Conservation (phyloP, 2,888 invertebrate species). For the Tetropium fuscum region DNA sequence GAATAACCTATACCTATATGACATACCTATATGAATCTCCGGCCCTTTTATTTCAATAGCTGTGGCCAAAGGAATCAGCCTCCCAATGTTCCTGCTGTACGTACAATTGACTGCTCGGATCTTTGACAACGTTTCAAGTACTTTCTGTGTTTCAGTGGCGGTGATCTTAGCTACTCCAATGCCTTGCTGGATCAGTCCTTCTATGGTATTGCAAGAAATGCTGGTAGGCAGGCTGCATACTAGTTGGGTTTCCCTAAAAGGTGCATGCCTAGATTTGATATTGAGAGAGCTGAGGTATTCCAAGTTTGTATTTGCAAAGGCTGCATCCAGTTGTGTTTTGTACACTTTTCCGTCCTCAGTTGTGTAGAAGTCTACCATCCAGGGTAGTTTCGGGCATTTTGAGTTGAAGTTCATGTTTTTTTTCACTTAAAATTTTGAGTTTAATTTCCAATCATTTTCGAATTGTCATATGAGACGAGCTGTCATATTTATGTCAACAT, state of each 20-base stretch:
- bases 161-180: constrained; percentile 68
- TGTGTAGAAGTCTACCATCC: constrained; percentile 64
- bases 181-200: constrained; percentile 68
- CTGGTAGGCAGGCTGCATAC: constrained; percentile 67
- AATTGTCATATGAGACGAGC: constrained; percentile 10
- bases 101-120: constrained; percentile 68
- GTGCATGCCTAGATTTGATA: constrained; percentile 64
- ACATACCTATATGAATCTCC: constrained; percentile 86
- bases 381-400: constrained; percentile 60
- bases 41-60: constrained; percentile 88
- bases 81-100: constrained; percentile 72
- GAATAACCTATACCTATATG: not conserved
- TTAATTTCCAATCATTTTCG: not conserved
- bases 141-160: constrained; percentile 65
- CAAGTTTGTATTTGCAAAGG: constrained; percentile 66
- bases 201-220: constrained; percentile 59
- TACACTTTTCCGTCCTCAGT: constrained; percentile 61
- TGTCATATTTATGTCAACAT: not conserved
- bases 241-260: constrained; percentile 70
- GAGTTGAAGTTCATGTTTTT: constrained; percentile 36
- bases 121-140: constrained; percentile 65
- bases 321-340: constrained; percentile 67
- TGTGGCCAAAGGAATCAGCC: constrained; percentile 81
- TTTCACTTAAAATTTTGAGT: constrained; percentile 40
- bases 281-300: constrained; percentile 68